phyloP scores from a whole-genome alignment of 2,888 invertebrate genomes.

The Cheilosia urbana region DNA sequence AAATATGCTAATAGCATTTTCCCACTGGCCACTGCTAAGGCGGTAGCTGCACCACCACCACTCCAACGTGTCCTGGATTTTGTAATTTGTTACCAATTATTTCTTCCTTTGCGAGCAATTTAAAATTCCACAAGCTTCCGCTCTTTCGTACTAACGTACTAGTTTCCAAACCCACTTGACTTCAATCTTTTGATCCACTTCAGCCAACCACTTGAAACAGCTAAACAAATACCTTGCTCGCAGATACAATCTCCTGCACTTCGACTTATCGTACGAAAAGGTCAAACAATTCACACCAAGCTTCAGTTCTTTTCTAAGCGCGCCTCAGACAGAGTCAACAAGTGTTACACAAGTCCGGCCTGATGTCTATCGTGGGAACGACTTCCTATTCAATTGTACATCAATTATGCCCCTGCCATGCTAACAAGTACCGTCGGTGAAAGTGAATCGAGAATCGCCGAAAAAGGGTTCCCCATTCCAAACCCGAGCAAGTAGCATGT shows the following conservation, averaged over 20 bases:
- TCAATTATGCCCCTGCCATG: slow-evolving; percentile 49
- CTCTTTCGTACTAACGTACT: neutral
- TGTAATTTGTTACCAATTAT: neutral
- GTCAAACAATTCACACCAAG: slow-evolving; percentile 54
- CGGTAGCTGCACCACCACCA: too few relatives aligned
- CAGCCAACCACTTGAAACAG: slow-evolving; percentile 15
- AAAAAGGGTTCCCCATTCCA: neutral
- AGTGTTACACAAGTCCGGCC: slow-evolving; percentile 18
- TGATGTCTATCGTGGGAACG: slow-evolving; percentile 51
- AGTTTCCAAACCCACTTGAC: neutral
- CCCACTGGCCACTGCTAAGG: too few relatives aligned
- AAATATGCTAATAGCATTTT: too few relatives aligned
- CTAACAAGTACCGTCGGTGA: slow-evolving; percentile 40
- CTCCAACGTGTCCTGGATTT: too few relatives aligned
- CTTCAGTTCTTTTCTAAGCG: slow-evolving; percentile 29
- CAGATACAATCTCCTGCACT: slow-evolving; percentile 15
- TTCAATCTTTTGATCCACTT: slow-evolving; percentile 49
- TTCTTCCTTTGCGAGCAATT: slow-evolving; percentile 16
- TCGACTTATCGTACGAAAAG: slow-evolving; percentile 26
- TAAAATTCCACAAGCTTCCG: slow-evolving; percentile 26
- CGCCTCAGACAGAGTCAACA: neutral
- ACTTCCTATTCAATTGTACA: slow-evolving; percentile 36
- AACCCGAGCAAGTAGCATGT: slow-evolving; percentile 10
- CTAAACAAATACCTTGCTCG: neutral
- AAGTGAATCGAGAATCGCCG: slow-evolving; percentile 48